Evolutionary conservation across 2,888 invertebrate genomes (phyloP).

Genomic region (Trissolcus japonicus): DNA sequence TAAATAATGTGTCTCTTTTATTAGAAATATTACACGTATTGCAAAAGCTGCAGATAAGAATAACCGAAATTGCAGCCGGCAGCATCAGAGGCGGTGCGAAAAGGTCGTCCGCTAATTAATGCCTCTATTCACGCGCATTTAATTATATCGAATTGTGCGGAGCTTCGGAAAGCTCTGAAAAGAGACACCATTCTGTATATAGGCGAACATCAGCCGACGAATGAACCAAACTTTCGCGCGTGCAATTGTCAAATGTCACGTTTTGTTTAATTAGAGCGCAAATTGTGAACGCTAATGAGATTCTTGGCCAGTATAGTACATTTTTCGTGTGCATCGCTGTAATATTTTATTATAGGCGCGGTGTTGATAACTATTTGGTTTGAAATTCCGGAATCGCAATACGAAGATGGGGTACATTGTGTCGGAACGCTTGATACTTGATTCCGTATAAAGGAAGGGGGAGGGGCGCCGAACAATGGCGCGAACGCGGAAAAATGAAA

Average conservation of each 20-base stretch:
- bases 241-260: neutral
- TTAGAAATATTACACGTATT: slow-evolving; percentile 37
- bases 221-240: neutral
- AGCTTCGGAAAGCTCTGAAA: slow-evolving; percentile 19
- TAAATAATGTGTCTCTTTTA: slow-evolving; percentile 45
- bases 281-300: neutral
- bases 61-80: slow-evolving; percentile 25
- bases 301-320: too few species aligned
- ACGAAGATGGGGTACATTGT: slow-evolving; percentile 69
- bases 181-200: slow-evolving; percentile 4
- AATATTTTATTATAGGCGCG: slow-evolving; percentile 5
- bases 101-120: slow-evolving; percentile 42
- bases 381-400: slow-evolving; percentile 46
- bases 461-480: slow-evolving; percentile 68
- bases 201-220: neutral
- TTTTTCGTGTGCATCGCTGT: too few species aligned
- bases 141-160: slow-evolving; percentile 38
- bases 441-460: slow-evolving; percentile 74
- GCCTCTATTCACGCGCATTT: slow-evolving; percentile 33
- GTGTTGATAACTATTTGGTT: slow-evolving; percentile 26
- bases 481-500: slow-evolving; percentile 73
- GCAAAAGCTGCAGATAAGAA: slow-evolving; percentile 22
- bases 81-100: slow-evolving; percentile 5
- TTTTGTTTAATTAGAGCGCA: slow-evolving; percentile 8
- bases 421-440: slow-evolving; percentile 74